These are phyloP conservation scores for Sabellastarte sp. DNA, from an alignment of 2,888 invertebrate species.

Conservation along the genomic window DNA sequence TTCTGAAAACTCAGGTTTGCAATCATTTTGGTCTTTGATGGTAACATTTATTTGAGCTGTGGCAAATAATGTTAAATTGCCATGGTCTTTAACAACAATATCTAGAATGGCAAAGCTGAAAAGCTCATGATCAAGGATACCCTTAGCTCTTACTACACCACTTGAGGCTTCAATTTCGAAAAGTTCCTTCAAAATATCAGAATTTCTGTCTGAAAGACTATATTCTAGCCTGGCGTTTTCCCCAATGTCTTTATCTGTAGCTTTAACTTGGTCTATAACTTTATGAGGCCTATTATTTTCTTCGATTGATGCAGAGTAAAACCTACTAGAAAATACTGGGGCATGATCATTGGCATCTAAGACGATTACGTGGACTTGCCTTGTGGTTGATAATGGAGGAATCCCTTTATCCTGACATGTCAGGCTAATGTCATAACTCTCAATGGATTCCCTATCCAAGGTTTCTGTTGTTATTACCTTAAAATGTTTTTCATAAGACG, in stretches of 20 bases:
- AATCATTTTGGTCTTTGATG: slow-evolving; percentile 24
- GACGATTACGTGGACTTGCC: slow-evolving; percentile 12
- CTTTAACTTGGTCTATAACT: slow-evolving; percentile 73
- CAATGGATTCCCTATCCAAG: slow-evolving; percentile 86
- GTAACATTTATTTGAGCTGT: slow-evolving; percentile 15
- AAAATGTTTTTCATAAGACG: slow-evolving; percentile 39
- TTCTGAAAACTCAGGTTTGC: slow-evolving; percentile 18
- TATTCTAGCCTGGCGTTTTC: slow-evolving; percentile 83
- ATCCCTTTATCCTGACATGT: slow-evolving; percentile 16
- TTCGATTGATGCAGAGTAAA: slow-evolving; percentile 69
- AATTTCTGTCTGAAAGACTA: slow-evolving; percentile 22
- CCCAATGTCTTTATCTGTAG: slow-evolving; percentile 75
- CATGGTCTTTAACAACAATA: slow-evolving; percentile 11
- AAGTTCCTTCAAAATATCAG: not conserved
- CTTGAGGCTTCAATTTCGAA: slow-evolving; percentile 11
- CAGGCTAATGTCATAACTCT: slow-evolving; percentile 86
- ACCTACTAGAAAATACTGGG: slow-evolving; percentile 45
- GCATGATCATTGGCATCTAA: slow-evolving; percentile 20
- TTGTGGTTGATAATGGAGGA: slow-evolving; percentile 4
- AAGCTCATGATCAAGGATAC: slow-evolving; percentile 14
- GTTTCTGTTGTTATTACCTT: slow-evolving; percentile 76
- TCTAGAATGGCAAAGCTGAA: slow-evolving; percentile 67
- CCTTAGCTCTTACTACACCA: slow-evolving; percentile 5
- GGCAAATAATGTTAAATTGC: slow-evolving; percentile 13
- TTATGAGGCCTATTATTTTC: slow-evolving; percentile 79